Conservation (phyloP, 2,888 invertebrate species). For the Drosophila cognata region DNA sequence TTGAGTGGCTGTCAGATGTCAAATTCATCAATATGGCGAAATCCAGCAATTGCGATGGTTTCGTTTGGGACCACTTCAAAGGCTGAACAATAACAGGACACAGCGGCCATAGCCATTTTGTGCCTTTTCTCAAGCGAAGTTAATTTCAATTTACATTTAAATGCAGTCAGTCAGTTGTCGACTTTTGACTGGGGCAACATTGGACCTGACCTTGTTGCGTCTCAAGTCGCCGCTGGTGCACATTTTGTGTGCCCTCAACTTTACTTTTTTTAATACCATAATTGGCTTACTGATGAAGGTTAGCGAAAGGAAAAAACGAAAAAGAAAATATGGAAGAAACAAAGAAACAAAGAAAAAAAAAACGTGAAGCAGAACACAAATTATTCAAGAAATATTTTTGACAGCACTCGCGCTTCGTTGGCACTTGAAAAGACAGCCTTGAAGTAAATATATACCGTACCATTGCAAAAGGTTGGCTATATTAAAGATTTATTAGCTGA, state of each 20-base stretch:
- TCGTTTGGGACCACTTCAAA: slow-evolving; percentile 53
- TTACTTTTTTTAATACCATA: slow-evolving; percentile 77
- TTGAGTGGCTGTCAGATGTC: slow-evolving; percentile 57
- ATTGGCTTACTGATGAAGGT: slow-evolving; percentile 80
- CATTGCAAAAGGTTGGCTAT: slow-evolving; percentile 54
- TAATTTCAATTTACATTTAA: slow-evolving; percentile 80
- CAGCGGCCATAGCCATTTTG: slow-evolving; percentile 56
- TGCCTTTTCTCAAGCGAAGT: slow-evolving; percentile 61
- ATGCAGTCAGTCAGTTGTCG: slow-evolving; percentile 70
- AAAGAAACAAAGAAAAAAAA: slow-evolving; percentile 9
- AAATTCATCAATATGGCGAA: slow-evolving; percentile 52
- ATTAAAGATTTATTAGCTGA: slow-evolving; percentile 81
- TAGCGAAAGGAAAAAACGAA: slow-evolving; percentile 34
- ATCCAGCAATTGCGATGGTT: slow-evolving; percentile 15
- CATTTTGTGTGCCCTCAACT: slow-evolving; percentile 61
- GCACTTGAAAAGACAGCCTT: slow-evolving; percentile 77
- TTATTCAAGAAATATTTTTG: slow-evolving; percentile 78
- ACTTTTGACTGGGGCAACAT: slow-evolving; percentile 35
- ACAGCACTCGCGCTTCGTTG: slow-evolving; percentile 68
- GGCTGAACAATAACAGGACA: slow-evolving; percentile 41
- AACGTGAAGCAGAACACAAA: slow-evolving; percentile 64
- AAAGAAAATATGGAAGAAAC: slow-evolving; percentile 10
- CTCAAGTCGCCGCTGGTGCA: slow-evolving; percentile 46
- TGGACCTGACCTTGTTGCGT: slow-evolving; percentile 71
- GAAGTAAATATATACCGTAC: slow-evolving; percentile 56